Conservation (phyloP, 2,888 invertebrate species). For the Proisotoma minuta region DNA sequence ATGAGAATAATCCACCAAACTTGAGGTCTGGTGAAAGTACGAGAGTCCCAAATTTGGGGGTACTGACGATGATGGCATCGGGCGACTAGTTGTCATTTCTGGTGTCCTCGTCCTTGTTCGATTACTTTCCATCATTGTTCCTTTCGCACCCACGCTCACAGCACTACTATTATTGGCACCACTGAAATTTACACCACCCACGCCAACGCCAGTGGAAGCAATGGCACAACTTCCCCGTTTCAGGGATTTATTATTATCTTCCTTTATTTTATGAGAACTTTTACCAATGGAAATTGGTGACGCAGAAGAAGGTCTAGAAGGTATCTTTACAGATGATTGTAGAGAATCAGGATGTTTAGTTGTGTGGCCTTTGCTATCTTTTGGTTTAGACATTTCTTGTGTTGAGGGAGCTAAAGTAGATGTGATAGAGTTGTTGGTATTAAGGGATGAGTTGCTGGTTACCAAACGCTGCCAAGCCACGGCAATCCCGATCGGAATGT, state of each 20-base stretch:
- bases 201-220: no score
- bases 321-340: constrained; percentile 6
- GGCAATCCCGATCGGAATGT: constrained; percentile 46
- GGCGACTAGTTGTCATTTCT: constrained; percentile 20
- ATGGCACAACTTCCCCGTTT: constrained; percentile 7
- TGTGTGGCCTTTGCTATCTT: constrained; percentile 1
- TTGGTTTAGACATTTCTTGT: neutral
- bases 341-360: constrained; percentile 6
- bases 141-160: neutral
- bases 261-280: neutral
- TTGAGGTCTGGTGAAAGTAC: constrained; percentile 8
- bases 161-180: neutral
- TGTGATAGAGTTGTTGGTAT: constrained; percentile 10
- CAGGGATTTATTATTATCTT: neutral
- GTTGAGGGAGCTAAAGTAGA: constrained; percentile 13
- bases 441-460: constrained; percentile 26
- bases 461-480: constrained; percentile 45
- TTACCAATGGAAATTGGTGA: constrained; percentile 14
- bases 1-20: constrained; percentile 18
- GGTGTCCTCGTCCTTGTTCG: constrained; percentile 5
- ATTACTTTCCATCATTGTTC: neutral
- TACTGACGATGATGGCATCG: constrained; percentile 36
- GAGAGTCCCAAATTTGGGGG: constrained; percentile 30
- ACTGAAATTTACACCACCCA: neutral
- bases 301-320: constrained; percentile 31